phyloP scores from a whole-genome alignment of 2,113 vertebrate species.

The Sitta europaea region DNA sequence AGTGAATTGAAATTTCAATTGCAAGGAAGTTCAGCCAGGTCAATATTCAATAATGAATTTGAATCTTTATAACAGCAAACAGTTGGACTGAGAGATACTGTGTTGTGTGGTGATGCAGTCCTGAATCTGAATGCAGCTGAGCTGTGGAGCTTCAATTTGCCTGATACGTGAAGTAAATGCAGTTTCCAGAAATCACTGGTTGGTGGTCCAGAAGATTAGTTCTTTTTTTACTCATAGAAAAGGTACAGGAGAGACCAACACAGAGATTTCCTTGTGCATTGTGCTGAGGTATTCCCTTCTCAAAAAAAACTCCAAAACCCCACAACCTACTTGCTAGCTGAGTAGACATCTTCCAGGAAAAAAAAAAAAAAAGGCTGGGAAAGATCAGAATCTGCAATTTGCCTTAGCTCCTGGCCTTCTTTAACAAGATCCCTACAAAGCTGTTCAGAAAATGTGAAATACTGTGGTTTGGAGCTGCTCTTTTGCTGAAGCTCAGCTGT shows the following conservation, averaged over 20 bases:
- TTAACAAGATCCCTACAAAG: not conserved
- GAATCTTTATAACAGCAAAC: not conserved
- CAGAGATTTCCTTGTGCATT: not conserved
- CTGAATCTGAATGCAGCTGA: not conserved
- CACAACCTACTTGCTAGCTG: not conserved
- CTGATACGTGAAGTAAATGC: not conserved
- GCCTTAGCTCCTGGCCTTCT: not conserved
- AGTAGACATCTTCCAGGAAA: not conserved
- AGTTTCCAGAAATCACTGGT: not conserved
- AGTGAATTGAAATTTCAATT: not conserved
- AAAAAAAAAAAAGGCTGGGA: not conserved
- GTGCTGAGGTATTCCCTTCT: not conserved
- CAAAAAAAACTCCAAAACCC: not conserved
- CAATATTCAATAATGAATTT: not conserved
- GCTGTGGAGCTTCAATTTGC: not conserved
- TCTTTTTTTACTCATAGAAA: not conserved
- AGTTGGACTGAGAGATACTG: not conserved
- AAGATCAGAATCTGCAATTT: not conserved
- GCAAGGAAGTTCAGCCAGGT: not conserved
- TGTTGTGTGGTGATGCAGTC: not conserved
- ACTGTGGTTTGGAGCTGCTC: not conserved
- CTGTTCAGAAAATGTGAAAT: not conserved
- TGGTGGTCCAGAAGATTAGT: not conserved
- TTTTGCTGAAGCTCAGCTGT: not conserved
- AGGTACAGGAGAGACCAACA: not conserved